These are phyloP conservation scores for Lerema accius DNA, from an alignment of 1,140 invertebrate genomes.

Conservation along the genomic window DNA sequence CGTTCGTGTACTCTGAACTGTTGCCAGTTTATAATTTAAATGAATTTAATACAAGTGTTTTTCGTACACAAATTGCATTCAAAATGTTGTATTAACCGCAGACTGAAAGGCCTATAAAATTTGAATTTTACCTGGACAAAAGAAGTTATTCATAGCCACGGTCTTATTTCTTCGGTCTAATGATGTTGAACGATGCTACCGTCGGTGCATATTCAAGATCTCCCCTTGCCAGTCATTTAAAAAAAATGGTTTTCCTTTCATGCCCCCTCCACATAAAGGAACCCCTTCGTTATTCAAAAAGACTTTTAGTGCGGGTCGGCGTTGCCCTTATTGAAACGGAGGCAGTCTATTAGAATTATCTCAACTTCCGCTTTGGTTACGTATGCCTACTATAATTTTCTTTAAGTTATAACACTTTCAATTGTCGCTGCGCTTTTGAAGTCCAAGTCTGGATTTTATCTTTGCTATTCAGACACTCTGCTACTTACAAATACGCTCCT, in stretches of 20 bases:
- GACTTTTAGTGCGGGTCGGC: constrained; percentile 58
- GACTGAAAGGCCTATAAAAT: constrained; percentile 8
- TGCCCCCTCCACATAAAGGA: constrained; percentile 67
- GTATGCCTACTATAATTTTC: constrained; percentile 26
- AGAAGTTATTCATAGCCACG: constrained; percentile 52
- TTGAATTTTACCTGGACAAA: constrained; percentile 32
- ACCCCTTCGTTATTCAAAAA: constrained; percentile 75
- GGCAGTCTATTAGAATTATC: constrained; percentile 51
- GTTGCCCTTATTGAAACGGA: constrained; percentile 55
- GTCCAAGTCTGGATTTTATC: constrained; percentile 12
- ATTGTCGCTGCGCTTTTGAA: constrained; percentile 21
- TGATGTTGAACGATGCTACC: constrained; percentile 75
- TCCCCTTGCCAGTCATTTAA: constrained; percentile 60
- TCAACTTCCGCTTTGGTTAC: constrained; percentile 35
- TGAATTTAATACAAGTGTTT: neutral
- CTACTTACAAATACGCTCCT: no score
- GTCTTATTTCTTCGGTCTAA: constrained; percentile 67
- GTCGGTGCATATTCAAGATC: constrained; percentile 71
- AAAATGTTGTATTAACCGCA: constrained; percentile 9
- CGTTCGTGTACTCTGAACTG: neutral
- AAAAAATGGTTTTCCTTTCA: constrained; percentile 76
- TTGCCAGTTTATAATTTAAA: constrained; percentile 6
- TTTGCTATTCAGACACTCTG: constrained; percentile 5
- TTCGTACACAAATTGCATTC: neutral
- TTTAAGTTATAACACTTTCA: constrained; percentile 16